Evolutionary conservation across 1,140 invertebrate genomes (phyloP), one percentile per base, ranked within the genome.

Genomic region (Drosophila lacertosa): DNA sequence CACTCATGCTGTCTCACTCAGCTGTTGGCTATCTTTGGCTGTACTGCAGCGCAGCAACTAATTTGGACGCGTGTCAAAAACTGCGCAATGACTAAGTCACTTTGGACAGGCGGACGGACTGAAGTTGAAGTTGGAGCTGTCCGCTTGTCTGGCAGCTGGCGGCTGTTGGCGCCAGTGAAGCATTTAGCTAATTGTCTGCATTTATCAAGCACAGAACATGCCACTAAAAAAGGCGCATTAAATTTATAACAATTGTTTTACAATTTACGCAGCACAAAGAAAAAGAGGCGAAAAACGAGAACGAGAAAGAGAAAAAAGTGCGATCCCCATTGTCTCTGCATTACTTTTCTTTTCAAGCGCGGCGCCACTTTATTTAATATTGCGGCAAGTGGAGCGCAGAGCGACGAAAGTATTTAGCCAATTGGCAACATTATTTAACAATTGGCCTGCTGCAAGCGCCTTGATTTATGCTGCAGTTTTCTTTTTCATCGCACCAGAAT

Each of bases 231-330:
- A 64, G 40, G 58, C 74, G 57, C 77, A 70, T 77, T 57, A 79
- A 86, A 86, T 81, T 81, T 81, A 88, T 86, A 81, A 77, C 77
- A 86, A 88, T 86, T 77, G 81, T 81, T 81, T 86, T 77, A 74
- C 73, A 86, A 81, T 86, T 86, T 76, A 55, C 33, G 60, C 73
- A 54, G 54, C 13, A 44, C 10, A 29, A 10, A 42, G 60, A 74
- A 50, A 58, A 22, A 26, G 40, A 39, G 15, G 22, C n/a, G 11
- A 35, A 37, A 13, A 44, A 4, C n/a, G n/a, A n/a, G 11, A 60
- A 10, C 20, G 4, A 24, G 32, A 13, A 65, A 11, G n/a, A 18
- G 22, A 15, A 53, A 18, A 53, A 53, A 53, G 6, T 15, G 15
- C 45, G 5, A 2, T 9, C 6, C 13, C 39, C 39, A 45, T 26